Percentiles rank a stretch among this genome's conserved stretches.
These are phyloP conservation scores for Egretta garzetta DNA, from an alignment of 2,113 vertebrate genomes.

Conservation along the genomic window DNA sequence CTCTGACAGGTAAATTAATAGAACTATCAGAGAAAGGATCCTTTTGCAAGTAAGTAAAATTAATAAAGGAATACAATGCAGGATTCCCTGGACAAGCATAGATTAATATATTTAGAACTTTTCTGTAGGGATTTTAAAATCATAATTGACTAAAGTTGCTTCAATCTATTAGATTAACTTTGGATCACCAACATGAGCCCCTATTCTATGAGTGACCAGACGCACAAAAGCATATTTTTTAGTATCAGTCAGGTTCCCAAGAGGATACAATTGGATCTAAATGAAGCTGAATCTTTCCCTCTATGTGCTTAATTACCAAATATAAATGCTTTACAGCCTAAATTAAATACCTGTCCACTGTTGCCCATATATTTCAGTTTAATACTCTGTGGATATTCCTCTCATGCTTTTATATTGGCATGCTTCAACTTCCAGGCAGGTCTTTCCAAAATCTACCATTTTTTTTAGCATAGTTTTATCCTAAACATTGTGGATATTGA, in stretches of 20 bases:
- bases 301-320: neutral
- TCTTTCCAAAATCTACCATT: neutral
- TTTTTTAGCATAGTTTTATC: neutral
- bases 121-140: neutral
- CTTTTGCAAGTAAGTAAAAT: neutral
- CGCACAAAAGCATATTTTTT: neutral
- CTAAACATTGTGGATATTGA: neutral
- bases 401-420: accelerated
- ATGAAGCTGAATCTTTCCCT: neutral
- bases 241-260: neutral
- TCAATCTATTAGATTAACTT: neutral
- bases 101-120: neutral
- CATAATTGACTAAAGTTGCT: neutral
- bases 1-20: neutral
- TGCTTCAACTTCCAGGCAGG: neutral
- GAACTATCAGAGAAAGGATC: neutral
- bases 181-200: neutral
- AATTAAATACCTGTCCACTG: neutral
- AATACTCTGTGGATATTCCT: neutral
- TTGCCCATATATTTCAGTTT: neutral
- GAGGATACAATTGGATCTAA: neutral
- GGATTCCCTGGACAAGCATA: neutral
- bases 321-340: neutral
- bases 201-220: neutral
- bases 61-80: neutral